Evolutionary conservation across 2,888 invertebrate species (phyloP).

Genomic region (Drosophila meridionalis): DNA sequence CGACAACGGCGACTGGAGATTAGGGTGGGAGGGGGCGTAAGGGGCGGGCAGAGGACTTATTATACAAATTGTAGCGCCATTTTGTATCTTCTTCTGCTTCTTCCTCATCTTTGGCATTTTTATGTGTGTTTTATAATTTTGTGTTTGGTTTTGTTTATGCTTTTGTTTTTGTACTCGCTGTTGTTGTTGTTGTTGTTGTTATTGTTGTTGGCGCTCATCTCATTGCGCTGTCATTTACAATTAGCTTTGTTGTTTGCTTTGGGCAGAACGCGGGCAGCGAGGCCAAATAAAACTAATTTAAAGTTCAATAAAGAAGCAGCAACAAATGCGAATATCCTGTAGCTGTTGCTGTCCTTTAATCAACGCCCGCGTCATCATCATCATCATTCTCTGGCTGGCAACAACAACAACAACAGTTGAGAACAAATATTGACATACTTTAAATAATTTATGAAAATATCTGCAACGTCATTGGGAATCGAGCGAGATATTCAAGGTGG

Average conservation of each 20-base stretch:
- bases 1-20: no score
- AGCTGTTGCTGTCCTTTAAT: conserved; percentile 52
- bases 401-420: conserved; percentile 37
- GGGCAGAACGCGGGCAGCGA: conserved; percentile 12
- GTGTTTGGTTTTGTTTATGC: conserved; percentile 13
- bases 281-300: conserved; percentile 76
- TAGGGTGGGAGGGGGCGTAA: no score
- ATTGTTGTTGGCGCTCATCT: conserved; percentile 22
- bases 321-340: conserved; percentile 38
- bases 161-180: conserved; percentile 15
- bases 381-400: conserved; percentile 20
- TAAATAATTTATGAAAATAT: conserved; percentile 69
- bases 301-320: conserved; percentile 72
- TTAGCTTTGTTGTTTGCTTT: conserved; percentile 55
- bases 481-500: conserved; percentile 36
- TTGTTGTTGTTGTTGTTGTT: conserved; percentile 10
- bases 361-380: conserved; percentile 36
- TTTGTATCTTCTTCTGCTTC: conserved; percentile 29
- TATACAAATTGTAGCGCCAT: conserved; percentile 61
- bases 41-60: conserved; percentile 39
- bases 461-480: conserved; percentile 39
- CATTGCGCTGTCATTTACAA: conserved; percentile 56
- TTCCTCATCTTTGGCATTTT: conserved; percentile 16
- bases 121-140: conserved; percentile 12
- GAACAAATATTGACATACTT: conserved; percentile 68